Percentiles rank a stretch among this genome's conserved stretches.
These are phyloP conservation scores for Lordiphosa fenestrarum DNA, from an alignment of 2,888 invertebrate species.

Conservation along the genomic window DNA sequence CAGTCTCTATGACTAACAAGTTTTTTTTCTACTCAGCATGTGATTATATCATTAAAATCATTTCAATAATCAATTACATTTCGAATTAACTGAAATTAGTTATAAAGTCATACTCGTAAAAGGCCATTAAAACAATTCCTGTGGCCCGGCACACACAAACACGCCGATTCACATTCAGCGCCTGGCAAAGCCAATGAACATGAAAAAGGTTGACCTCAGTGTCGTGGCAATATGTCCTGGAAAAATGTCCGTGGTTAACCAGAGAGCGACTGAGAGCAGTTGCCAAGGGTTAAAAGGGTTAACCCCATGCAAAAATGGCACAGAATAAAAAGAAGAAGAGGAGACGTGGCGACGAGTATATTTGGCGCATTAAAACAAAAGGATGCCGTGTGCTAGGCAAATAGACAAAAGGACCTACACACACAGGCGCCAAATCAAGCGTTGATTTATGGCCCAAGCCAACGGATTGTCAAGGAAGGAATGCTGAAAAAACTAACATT, in stretches of 20 bases:
- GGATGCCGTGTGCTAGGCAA: slow-evolving; percentile 66
- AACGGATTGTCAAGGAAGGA: slow-evolving; percentile 50
- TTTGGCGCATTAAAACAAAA: slow-evolving; percentile 70
- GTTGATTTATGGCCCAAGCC: slow-evolving; percentile 61
- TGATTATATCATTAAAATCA: too few species aligned
- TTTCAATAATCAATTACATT: too few species aligned
- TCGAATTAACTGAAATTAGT: slow-evolving; percentile 2
- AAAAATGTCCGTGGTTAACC: slow-evolving; percentile 69
- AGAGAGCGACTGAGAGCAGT: slow-evolving; percentile 32
- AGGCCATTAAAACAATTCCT: too few species aligned
- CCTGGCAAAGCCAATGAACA: slow-evolving; percentile 54
- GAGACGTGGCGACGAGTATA: slow-evolving; percentile 51
- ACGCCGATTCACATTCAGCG: slow-evolving; percentile 1
- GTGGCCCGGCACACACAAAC: too few species aligned
- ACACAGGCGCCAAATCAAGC: slow-evolving; percentile 68
- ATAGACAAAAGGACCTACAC: slow-evolving; percentile 61
- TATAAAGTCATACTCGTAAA: neutral
- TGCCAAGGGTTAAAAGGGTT: slow-evolving; percentile 69
- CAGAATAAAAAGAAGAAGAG: slow-evolving; percentile 27
- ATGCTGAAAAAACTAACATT: slow-evolving; percentile 62
- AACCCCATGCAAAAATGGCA: slow-evolving; percentile 54
- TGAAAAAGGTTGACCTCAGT: slow-evolving; percentile 70
- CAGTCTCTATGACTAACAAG: too few species aligned
- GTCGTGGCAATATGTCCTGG: slow-evolving; percentile 60
- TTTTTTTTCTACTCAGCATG: too few species aligned